Evolutionary conservation across 2,888 invertebrate genomes (phyloP).

Genomic region (Xestia xanthographa): DNA sequence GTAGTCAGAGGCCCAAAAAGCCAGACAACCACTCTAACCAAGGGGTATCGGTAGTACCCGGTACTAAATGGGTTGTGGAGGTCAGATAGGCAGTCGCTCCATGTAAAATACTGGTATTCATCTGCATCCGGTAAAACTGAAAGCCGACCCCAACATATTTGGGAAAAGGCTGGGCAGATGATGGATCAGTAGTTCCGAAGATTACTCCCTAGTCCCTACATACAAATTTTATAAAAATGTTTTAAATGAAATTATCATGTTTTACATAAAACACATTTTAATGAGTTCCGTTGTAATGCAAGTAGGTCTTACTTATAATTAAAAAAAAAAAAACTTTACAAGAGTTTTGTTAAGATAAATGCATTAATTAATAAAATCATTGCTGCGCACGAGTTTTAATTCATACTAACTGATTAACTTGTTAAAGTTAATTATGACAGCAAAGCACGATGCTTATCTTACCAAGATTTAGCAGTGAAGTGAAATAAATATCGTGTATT

Average conservation of each 20-base stretch:
- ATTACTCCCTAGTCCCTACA: too few relatives aligned
- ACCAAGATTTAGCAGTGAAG: constrained; percentile 2
- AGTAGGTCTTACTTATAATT: neutral
- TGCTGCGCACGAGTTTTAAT: constrained; percentile 25
- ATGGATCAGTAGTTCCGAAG: too few relatives aligned
- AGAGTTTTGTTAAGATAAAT: neutral
- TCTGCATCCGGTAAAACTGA: too few relatives aligned
- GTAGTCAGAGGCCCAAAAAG: too few relatives aligned
- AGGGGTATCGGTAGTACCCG: too few relatives aligned
- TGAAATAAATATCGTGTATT: neutral
- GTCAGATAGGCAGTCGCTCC: too few relatives aligned
- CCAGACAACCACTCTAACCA: too few relatives aligned
- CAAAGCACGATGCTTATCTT: constrained; percentile 20
- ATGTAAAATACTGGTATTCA: too few relatives aligned
- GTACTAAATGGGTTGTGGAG: too few relatives aligned
- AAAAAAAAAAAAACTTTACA: neutral
- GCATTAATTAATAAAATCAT: constrained; percentile 17
- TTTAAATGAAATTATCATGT: neutral
- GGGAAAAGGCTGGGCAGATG: too few relatives aligned
- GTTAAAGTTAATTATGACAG: constrained; percentile 36
- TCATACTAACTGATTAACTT: constrained; percentile 33
- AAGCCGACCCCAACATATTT: too few relatives aligned
- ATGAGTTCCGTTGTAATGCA: neutral
- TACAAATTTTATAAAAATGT: too few relatives aligned
- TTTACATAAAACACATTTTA: neutral